Evolutionary conservation across 2,797 vertebrate genomes (phyloP), one percentile per base, ranked within the genome.

Genomic region (Poecilia wingei): DNA sequence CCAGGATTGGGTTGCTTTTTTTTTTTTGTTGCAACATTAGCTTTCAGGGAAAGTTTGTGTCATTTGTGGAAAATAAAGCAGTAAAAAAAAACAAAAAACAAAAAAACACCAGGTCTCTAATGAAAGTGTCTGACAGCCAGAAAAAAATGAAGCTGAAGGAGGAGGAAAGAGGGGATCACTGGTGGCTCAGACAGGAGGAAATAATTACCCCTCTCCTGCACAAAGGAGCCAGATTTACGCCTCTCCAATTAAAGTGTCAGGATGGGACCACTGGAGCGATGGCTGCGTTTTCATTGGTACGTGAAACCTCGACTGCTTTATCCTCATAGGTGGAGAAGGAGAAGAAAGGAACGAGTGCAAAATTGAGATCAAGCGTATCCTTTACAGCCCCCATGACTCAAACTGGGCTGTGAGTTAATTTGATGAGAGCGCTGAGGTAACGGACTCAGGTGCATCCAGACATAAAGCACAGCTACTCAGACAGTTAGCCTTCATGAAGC

Each of bases 201-300:
- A 94, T 93, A 93, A 94, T 94, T 91, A 94, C 80, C 90, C 79
- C 79, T 80, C 74, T 82, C 77, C 73, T 71, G 84, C 80, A 92
- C 89, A 93, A 86, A 86, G 68, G 76, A 82, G 83, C 72, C 84
- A 91, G 92, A 95, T 93, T 95, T 94, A 95, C 80, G 59, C 89
- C 89, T 90, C 86, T 81, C 84, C 88, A 92, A 92, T 95, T 92
- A 93, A 95, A 93, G 86, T 89, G 92, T 93, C 93, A 93, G 85
- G 81, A 80, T 72, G 77, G 55, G 85, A 77, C 82, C 82, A 36
- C 61, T 33, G 31, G 81, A 82, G 83, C n/a, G 16, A 72, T 3
- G 59, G 57, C 47, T 82, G 68, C 47, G 31, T 76, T 89, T 84
- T 84, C 82, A 91, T 76, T 74, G 84, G 79, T 31, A 84, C 82